phyloP scores from a whole-genome alignment of 2,797 vertebrate genomes.

The Sciaenops ocellatus region DNA sequence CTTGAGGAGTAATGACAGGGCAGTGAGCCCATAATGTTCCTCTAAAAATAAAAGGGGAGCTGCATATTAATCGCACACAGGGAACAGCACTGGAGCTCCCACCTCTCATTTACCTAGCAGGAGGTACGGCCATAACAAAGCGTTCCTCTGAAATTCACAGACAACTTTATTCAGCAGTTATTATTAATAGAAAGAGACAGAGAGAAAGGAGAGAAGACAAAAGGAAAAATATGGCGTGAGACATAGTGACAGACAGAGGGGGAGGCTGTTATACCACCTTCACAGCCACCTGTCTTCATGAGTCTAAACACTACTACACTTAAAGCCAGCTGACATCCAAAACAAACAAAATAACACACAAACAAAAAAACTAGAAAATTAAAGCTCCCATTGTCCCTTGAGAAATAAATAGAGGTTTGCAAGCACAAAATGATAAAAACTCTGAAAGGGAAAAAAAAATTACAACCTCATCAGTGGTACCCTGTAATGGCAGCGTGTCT shows the following conservation, averaged over 20 bases:
- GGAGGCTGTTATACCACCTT: slow-evolving; percentile 38
- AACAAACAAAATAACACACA: slow-evolving; percentile 22
- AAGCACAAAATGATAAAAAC: slow-evolving; percentile 40
- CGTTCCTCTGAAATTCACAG: slow-evolving; percentile 43
- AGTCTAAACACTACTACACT: slow-evolving; percentile 29
- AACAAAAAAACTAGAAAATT: not conserved
- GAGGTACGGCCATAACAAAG: slow-evolving; percentile 53
- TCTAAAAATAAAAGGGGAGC: slow-evolving; percentile 58
- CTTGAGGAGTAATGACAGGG: slow-evolving; percentile 43
- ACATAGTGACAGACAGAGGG: slow-evolving; percentile 35
- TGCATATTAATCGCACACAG: slow-evolving; percentile 63
- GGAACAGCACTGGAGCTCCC: slow-evolving; percentile 44
- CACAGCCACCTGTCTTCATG: slow-evolving; percentile 45
- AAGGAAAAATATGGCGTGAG: slow-evolving; percentile 20
- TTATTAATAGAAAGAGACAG: slow-evolving; percentile 45
- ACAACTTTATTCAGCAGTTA: slow-evolving; percentile 58
- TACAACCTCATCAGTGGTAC: slow-evolving; percentile 40
- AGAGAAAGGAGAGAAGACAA: slow-evolving; percentile 6
- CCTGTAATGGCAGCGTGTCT: slow-evolving; percentile 46
- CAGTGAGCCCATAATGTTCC: slow-evolving; percentile 43
- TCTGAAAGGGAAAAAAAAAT: not conserved
- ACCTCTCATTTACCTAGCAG: slow-evolving; percentile 54
- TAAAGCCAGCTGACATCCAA: slow-evolving; percentile 37
- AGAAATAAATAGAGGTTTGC: slow-evolving; percentile 53
- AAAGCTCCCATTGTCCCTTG: slow-evolving; percentile 22